Base-by-base conservation (phyloP, 2,888 invertebrate genomes). In the Zhengitettix transpicula region DNA sequence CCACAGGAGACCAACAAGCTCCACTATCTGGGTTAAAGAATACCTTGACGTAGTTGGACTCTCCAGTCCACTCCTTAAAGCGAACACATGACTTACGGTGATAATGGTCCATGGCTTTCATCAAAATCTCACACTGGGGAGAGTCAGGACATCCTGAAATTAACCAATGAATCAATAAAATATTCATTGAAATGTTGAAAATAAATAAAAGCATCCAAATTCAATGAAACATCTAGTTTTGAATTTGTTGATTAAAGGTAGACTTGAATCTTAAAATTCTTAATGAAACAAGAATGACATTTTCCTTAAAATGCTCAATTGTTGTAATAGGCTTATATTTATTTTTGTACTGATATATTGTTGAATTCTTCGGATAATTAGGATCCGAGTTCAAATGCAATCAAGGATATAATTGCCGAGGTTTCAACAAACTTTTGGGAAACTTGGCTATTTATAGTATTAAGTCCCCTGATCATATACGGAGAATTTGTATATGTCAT, bases 1-100 rank as follows among this genome's bases (percentile, higher is more conserved):
- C 75, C n/a, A 69, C 69, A 5, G 66, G 64, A 5, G 68, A 70
- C 68, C 68, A 70, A 60, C 68, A 69, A 8, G 68, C 67, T 14
- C 66, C 68, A 59, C 68, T 69, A 62, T 72, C 71, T 55, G 61
- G 61, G 55, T 68, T 68, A 61, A 67, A 66, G 65, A 68, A 67
- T 40, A 70, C 65, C 51, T 65, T 64, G 16, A 74, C 68, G 63
- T 69, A 72, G 61, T 70, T 69, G 1, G 61, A 40, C 60, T 74
- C 72, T 3, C 66, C 67, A 5, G 66, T 67, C 64, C 71, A 68
- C 44, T 71, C 72, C 60, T 69, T 67, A 64, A 75, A 74, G 14
- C 70, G 65, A 42, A 75, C 67, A 62, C 75, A 75, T 11, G 68
- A 66, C 40, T 63, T 63, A 54, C 63, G 57, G 61, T 70, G 69